These are phyloP conservation scores for Cephus rjabovi DNA, from an alignment of 2,888 invertebrate genomes.

Conservation along the genomic window DNA sequence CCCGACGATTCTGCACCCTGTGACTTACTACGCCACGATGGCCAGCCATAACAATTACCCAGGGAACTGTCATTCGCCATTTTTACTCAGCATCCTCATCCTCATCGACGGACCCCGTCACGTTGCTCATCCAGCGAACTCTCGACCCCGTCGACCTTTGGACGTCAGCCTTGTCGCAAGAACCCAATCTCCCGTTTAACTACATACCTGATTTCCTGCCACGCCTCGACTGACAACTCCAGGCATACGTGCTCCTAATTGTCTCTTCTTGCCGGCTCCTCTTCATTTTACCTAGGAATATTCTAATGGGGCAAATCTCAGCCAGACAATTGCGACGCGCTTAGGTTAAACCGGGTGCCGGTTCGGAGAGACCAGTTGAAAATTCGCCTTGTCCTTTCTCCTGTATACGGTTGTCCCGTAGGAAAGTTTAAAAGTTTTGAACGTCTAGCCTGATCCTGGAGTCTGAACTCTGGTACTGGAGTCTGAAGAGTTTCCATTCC, in stretches of 20 bases:
- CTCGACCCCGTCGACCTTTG: neutral
- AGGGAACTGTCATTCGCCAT: neutral
- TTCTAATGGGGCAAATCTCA: neutral
- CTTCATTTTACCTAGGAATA: neutral
- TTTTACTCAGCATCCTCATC: neutral
- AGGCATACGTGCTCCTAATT: constrained; percentile 25
- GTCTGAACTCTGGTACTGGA: constrained; percentile 11
- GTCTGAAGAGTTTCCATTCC: neutral
- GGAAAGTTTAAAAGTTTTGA: constrained; percentile 29
- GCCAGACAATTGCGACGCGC: neutral
- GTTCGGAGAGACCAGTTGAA: neutral
- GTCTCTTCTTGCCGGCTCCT: constrained; percentile 19
- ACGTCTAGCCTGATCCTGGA: constrained; percentile 27
- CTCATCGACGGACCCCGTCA: neutral
- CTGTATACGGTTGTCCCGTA: neutral
- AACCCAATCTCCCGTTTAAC: constrained; percentile 23
- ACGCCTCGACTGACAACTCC: constrained; percentile 22
- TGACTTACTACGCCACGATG: neutral
- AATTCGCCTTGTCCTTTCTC: neutral
- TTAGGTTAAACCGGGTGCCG: neutral
- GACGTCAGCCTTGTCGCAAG: neutral
- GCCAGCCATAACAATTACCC: neutral
- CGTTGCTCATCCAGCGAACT: neutral
- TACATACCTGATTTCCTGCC: constrained; percentile 15
- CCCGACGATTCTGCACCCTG: neutral